These are phyloP conservation scores for Podarcis lilfordi DNA, from an alignment of 2,797 vertebrate species.

Conservation along the genomic window DNA sequence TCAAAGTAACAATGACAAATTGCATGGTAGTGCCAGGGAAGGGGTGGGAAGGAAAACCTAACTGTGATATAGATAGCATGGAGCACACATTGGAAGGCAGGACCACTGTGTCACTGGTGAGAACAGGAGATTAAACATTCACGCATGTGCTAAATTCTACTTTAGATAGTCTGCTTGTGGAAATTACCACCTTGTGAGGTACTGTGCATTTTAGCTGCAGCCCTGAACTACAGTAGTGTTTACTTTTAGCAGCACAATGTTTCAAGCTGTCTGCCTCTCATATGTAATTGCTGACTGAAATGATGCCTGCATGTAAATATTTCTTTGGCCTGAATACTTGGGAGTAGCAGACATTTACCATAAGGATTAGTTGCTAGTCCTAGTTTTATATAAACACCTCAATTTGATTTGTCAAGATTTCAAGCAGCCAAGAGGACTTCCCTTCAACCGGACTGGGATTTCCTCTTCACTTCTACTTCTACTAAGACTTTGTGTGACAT, in stretches of 20 bases:
- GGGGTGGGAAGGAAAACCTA: background rate
- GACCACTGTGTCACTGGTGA: background rate
- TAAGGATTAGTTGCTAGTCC: background rate
- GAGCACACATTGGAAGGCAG: background rate
- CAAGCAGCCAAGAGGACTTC: background rate
- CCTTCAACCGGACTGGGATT: background rate
- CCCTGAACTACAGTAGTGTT: background rate
- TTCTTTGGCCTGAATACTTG: background rate
- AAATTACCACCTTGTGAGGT: background rate
- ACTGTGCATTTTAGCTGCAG: background rate
- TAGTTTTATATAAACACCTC: background rate
- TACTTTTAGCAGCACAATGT: background rate
- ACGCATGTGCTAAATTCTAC: background rate
- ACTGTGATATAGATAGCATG: background rate
- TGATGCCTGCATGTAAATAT: background rate
- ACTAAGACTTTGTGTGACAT: background rate
- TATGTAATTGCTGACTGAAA: too few relatives aligned
- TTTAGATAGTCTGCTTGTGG: background rate
- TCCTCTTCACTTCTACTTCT: background rate
- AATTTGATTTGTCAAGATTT: background rate
- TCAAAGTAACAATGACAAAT: background rate
- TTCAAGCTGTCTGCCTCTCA: too few relatives aligned
- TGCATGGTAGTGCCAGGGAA: background rate
- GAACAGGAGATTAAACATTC: background rate
- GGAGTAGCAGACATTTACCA: background rate